These are phyloP conservation scores for Cheirogaleus major DNA, from an alignment of 2,797 vertebrate genomes.

Conservation along the genomic window DNA sequence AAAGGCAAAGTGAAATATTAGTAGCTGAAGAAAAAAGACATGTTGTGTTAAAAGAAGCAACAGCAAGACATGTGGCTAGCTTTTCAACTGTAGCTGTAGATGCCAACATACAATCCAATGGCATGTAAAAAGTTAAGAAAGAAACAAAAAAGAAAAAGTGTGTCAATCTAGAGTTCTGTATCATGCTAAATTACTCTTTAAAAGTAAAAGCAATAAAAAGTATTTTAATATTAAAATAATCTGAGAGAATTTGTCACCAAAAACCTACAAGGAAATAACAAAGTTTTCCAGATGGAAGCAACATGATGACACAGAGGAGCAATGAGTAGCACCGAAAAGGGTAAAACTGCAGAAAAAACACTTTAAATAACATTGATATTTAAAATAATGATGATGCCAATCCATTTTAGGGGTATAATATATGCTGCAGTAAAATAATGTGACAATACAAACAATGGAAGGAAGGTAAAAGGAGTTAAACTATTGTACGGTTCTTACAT, in stretches of 20 bases:
- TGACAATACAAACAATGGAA: not conserved
- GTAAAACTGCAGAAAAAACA: not conserved
- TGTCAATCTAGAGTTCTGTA: not conserved
- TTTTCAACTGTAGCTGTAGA: not conserved
- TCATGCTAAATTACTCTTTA: not conserved
- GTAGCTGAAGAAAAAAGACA: not conserved
- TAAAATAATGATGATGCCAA: not conserved
- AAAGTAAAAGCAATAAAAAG: not conserved
- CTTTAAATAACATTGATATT: not conserved
- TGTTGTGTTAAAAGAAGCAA: not conserved
- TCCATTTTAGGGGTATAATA: not conserved
- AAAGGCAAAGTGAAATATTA: not conserved
- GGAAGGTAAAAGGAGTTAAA: not conserved
- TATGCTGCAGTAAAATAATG: not conserved
- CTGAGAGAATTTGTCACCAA: not conserved
- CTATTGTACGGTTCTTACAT: not conserved
- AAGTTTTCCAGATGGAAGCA: not conserved
- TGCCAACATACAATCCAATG: not conserved
- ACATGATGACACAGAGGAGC: not conserved
- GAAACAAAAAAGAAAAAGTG: not conserved
- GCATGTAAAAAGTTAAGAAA: not conserved
- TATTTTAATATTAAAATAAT: not conserved
- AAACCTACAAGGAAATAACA: not conserved
- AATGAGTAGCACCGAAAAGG: not conserved
- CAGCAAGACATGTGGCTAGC: not conserved